Conservation (phyloP, 2,888 invertebrate species). For the Drosophila helvetica region DNA sequence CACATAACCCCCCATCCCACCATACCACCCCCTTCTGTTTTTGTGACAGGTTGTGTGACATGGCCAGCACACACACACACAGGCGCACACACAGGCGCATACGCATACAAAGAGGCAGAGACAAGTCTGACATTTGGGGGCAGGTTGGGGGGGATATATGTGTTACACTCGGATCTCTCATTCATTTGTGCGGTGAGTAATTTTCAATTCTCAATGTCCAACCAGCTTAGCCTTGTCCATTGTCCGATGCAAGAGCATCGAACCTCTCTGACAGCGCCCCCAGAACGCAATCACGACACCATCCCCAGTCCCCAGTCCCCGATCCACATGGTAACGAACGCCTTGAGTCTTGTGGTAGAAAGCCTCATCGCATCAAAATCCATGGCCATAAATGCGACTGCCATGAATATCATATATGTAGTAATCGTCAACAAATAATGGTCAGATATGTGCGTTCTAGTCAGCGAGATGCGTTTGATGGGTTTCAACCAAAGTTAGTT, state of each 20-base stretch:
- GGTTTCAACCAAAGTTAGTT: too few relatives aligned
- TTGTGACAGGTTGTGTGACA: conserved; percentile 45
- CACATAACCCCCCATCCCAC: conserved; percentile 9
- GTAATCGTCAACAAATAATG: conserved; percentile 21
- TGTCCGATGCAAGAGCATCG: conserved; percentile 23
- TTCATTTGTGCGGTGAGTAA: conserved; percentile 23
- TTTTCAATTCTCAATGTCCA: conserved; percentile 21
- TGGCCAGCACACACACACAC: conserved; percentile 16
- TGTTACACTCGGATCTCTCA: conserved; percentile 10
- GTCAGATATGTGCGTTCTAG: neutral
- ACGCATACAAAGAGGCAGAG: conserved; percentile 16
- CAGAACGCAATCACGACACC: too few relatives aligned
- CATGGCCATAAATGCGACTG: conserved; percentile 26
- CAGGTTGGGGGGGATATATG: conserved; percentile 2
- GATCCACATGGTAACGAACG: neutral
- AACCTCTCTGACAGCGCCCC: too few relatives aligned
- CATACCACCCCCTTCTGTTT: conserved; percentile 8
- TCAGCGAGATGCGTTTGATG: conserved; percentile 17
- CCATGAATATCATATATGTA: conserved; percentile 34
- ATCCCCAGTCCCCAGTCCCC: neutral
- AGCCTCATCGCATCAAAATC: conserved; percentile 10
- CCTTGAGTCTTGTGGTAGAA: conserved; percentile 19
- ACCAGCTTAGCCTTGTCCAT: conserved; percentile 35
- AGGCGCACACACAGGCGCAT: neutral
- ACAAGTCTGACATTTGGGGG: conserved; percentile 28